phyloP scores from a whole-genome alignment of 2,797 vertebrate genomes.

The Coracias cyanogaster region DNA sequence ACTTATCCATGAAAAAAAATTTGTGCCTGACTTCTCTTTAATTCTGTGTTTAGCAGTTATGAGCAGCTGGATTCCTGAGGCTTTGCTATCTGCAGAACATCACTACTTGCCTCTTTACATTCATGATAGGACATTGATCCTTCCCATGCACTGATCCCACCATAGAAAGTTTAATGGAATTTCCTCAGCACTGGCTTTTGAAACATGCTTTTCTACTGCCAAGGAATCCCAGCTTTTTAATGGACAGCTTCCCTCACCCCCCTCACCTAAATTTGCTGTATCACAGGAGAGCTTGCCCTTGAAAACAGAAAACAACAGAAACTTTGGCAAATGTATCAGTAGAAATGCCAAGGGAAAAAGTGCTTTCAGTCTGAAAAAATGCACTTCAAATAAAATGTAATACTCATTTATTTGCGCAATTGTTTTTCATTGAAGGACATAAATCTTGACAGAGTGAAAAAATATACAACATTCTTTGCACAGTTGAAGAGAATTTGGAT shows the following conservation, averaged over 20 bases:
- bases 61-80: not conserved
- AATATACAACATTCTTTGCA: constrained; percentile 38
- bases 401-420: constrained; percentile 30
- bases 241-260: not conserved
- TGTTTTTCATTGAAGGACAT: not conserved
- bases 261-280: not conserved
- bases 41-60: not conserved
- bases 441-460: constrained; percentile 32
- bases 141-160: not conserved
- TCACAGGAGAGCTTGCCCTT: not conserved
- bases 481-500: constrained; percentile 10
- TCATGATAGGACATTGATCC: not conserved
- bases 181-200: not conserved
- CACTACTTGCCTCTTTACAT: not conserved
- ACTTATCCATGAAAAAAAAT: not conserved
- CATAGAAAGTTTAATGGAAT: not conserved
- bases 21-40: not conserved
- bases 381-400: constrained; percentile 1
- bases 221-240: not conserved
- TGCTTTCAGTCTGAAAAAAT: constrained; percentile 19
- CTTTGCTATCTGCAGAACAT: not conserved
- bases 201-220: not conserved
- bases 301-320: not conserved
- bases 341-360: not conserved
- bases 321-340: not conserved